phyloP scores from a whole-genome alignment of 2,888 invertebrate genomes.

The Cecidostiba fungosa region DNA sequence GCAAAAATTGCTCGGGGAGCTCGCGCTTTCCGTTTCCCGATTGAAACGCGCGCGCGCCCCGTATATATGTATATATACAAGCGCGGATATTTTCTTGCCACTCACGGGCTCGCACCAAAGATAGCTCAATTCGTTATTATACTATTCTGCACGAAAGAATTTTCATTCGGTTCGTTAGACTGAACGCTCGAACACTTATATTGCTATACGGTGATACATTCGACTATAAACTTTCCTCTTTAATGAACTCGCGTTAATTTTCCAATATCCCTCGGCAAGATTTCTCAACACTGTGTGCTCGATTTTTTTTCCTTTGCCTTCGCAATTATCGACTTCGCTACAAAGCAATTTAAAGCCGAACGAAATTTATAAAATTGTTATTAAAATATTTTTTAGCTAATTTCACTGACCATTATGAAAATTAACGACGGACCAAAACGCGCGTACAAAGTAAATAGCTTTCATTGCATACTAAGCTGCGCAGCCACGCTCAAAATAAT shows the following conservation, averaged over 20 bases:
- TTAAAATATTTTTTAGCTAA: too few species aligned
- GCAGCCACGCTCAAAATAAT: not conserved
- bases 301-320: too few species aligned
- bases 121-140: not conserved
- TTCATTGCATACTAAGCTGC: not conserved
- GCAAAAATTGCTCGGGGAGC: not conserved
- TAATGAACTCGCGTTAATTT: not conserved
- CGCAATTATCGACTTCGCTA: too few species aligned
- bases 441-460: constrained; percentile 2
- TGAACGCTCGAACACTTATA: too few species aligned
- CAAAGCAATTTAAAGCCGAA: too few species aligned
- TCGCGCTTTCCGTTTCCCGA: not conserved
- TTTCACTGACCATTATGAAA: too few species aligned
- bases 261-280: not conserved
- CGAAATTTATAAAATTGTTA: too few species aligned
- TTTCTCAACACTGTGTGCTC: not conserved
- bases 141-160: not conserved
- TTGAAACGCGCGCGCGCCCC: not conserved
- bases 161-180: not conserved
- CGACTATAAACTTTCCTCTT: constrained; percentile 12
- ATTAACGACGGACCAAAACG: not conserved
- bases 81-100: not conserved
- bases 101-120: not conserved
- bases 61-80: too few species aligned
- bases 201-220: not conserved